Percentiles rank a stretch among this genome's conserved stretches.
Conservation (phyloP, 2,888 invertebrate species). For the Cheilosia vulpina region DNA sequence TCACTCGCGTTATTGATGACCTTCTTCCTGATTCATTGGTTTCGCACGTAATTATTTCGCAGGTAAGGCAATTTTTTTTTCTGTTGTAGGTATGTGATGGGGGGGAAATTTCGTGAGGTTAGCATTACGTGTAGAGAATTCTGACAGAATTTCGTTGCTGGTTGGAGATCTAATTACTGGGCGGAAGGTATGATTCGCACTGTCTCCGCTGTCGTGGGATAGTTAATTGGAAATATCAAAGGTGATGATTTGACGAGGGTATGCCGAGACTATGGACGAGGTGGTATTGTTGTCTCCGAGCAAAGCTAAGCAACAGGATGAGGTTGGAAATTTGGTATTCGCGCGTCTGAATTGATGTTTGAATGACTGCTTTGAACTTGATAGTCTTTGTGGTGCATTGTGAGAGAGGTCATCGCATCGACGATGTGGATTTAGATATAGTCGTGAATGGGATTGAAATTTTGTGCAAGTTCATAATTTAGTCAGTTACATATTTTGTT, state of each 20-base stretch:
- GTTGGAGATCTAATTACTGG: slow-evolving; percentile 55
- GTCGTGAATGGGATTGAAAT: too few relatives aligned
- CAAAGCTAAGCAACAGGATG: not conserved
- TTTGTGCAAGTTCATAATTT: too few relatives aligned
- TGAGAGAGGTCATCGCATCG: too few relatives aligned
- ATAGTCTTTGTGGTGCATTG: too few relatives aligned
- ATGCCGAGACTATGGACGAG: not conserved
- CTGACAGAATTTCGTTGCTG: slow-evolving; percentile 7
- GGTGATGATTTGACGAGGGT: not conserved
- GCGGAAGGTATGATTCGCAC: slow-evolving; percentile 19
- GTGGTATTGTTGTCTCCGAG: not conserved
- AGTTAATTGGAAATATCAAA: slow-evolving; percentile 23
- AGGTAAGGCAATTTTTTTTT: slow-evolving; percentile 27
- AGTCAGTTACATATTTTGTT: too few relatives aligned
- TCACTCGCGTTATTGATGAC: slow-evolving; percentile 61
- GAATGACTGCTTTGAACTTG: too few relatives aligned
- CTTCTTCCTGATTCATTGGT: slow-evolving; percentile 73
- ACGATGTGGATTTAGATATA: too few relatives aligned
- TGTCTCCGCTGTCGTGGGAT: slow-evolving; percentile 6
- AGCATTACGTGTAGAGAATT: slow-evolving; percentile 56
- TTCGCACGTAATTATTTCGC: slow-evolving; percentile 73
- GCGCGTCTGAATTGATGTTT: too few relatives aligned
- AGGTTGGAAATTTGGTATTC: too few relatives aligned
- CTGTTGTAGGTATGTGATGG: not conserved
- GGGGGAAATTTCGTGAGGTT: slow-evolving; percentile 1